Conservation (phyloP, 92 coral and sea anemone genomes). For the Zoanthus gigantus region DNA sequence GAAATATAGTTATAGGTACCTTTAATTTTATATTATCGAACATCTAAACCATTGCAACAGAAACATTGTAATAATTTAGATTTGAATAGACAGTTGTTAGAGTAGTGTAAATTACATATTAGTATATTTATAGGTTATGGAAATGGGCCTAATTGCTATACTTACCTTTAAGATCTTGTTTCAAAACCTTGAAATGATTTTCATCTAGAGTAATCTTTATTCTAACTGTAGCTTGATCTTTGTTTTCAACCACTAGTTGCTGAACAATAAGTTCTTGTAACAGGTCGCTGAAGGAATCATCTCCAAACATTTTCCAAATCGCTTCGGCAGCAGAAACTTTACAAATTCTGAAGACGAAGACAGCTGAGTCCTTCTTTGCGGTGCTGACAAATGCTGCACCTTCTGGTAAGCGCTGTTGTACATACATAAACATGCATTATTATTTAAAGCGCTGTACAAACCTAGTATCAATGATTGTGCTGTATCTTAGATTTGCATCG, state of each 20-base stretch:
- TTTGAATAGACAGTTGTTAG: no score
- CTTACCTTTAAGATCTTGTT: constrained; percentile 4
- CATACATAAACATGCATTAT: not conserved
- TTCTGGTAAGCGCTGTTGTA: constrained; percentile 24
- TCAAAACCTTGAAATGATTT: not conserved
- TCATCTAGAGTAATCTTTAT: constrained; percentile 16
- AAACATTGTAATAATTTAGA: no score
- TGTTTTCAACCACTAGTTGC: not conserved
- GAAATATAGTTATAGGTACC: no score
- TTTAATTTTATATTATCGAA: no score
- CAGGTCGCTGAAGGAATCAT: constrained; percentile 19
- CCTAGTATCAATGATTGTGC: not conserved
- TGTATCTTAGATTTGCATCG: not conserved
- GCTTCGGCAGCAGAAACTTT: constrained; percentile 32
- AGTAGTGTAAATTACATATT: no score
- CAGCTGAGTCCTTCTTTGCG: not conserved
- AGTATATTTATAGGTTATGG: no score
- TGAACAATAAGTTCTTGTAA: constrained; percentile 28
- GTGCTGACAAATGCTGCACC: constrained; percentile 37
- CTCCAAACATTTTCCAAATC: constrained; percentile 15
- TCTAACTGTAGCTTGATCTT: not conserved
- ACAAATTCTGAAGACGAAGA: constrained; percentile 22
- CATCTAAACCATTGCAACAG: no score
- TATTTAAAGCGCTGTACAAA: not conserved
- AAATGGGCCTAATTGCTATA: not conserved